phyloP scores from a whole-genome alignment of 1,140 invertebrate species.

The Solen grandis region DNA sequence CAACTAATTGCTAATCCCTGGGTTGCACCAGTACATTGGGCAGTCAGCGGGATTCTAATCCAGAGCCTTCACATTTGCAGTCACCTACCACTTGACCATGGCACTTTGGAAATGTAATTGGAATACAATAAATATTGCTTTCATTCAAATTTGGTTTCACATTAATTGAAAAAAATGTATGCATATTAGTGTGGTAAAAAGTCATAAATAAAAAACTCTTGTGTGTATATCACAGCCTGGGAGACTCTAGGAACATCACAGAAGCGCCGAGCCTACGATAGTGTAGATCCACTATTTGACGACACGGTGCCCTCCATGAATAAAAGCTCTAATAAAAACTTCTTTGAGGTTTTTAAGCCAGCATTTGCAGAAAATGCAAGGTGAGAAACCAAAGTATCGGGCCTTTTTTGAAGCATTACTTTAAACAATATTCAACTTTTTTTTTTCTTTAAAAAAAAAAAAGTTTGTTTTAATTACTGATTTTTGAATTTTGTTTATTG shows the following conservation, averaged over 20 bases:
- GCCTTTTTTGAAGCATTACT: not conserved
- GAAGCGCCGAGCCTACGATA: slow-evolving; percentile 95
- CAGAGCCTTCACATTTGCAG: too few species aligned
- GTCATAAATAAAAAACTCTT: too few species aligned
- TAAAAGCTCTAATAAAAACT: slow-evolving; percentile 89
- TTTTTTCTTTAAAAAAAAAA: not conserved
- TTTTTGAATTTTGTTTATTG: not conserved
- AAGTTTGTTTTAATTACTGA: not conserved
- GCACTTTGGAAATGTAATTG: too few species aligned
- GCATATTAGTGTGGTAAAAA: too few species aligned
- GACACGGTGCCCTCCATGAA: slow-evolving; percentile 90
- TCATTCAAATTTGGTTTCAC: too few species aligned
- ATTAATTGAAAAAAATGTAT: too few species aligned
- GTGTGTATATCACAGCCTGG: slow-evolving; percentile 91
- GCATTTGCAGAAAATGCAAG: slow-evolving; percentile 91
- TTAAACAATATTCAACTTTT: not conserved
- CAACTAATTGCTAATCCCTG: too few species aligned
- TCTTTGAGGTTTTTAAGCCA: slow-evolving; percentile 90
- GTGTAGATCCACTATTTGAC: slow-evolving; percentile 96
- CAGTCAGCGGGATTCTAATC: too few species aligned
- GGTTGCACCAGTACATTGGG: too few species aligned
- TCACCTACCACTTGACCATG: too few species aligned
- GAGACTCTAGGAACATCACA: slow-evolving; percentile 92
- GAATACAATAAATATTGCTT: too few species aligned
- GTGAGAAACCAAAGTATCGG: slow-evolving; percentile 65